Base-by-base conservation (phyloP, 2,888 invertebrate species). In the Ormia ochracea region DNA sequence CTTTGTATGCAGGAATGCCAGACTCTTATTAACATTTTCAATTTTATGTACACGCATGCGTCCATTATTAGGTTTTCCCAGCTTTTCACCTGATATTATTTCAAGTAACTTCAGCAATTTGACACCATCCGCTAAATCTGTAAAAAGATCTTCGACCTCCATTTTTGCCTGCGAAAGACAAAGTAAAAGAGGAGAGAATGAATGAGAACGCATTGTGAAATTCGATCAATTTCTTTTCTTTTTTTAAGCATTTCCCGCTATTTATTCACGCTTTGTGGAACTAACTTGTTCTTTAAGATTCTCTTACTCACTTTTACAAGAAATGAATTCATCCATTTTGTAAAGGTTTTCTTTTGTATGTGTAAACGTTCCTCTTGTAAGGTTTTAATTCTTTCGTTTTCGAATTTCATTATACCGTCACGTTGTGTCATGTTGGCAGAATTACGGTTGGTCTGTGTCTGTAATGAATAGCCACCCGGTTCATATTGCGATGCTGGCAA, bases 341-440 rank as follows among this genome's bases (percentile, higher is more conserved):
- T 99, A 91, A 99, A 99, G 31, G 99, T 99, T 91, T 99, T 99
- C 93, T 99, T 99, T 91, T 99, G 99, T 85, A 99, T 99, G 91
- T 97, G 96, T 83, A 98, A 92, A 75, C 99, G 94, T 91, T 99
- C 99, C 90, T 98, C 98, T 90, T 98, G 98, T 89, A 99, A 93
- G 89, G 96, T 96, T 92, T 95, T 94, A 89, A 98, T 98, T 84
- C 98, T 94, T 89, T 96, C 96, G 92, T 96, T 96, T 93, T 98
- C 98, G 91, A 98, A 98, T 91, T 96, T 96, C 89, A 95, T 93
- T 85, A 96, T 95, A 90, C 96, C 96, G 90, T 96, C 96, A 78
- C 96, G 92, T 91, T 96, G 96, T 91, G 96, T 96, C 96, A 96
- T 96, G 92, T 93, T 94, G 91, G 91, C 91, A 82, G 86, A 83